Conservation (phyloP, 2,113 vertebrate species). For the Calonectris borealis region DNA sequence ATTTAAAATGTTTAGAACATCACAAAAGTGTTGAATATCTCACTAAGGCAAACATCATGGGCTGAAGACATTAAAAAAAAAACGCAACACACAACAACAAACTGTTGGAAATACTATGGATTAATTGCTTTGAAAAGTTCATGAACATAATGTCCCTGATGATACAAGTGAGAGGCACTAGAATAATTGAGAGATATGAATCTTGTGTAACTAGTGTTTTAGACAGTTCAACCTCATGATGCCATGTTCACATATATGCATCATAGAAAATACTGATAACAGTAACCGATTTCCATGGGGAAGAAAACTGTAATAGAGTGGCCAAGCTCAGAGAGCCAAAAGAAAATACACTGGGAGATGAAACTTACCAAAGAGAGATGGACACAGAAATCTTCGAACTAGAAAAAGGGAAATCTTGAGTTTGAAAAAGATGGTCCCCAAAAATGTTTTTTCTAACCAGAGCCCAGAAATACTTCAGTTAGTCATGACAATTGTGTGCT, state of each 20-base stretch:
- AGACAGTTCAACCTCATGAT: background rate
- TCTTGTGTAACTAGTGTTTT: background rate
- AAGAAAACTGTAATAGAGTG: background rate
- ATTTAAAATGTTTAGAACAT: background rate
- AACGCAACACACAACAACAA: too few species aligned
- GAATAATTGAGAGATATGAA: background rate
- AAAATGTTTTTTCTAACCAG: background rate
- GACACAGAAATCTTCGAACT: background rate
- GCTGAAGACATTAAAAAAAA: background rate
- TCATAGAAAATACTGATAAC: background rate
- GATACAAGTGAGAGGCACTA: background rate
- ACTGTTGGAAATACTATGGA: background rate
- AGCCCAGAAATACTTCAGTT: background rate
- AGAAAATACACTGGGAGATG: background rate
- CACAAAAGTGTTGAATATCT: background rate
- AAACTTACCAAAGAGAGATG: background rate
- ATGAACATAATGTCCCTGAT: background rate
- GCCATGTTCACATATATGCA: background rate
- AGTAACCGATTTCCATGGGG: background rate
- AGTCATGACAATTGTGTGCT: background rate
- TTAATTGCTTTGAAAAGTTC: background rate
- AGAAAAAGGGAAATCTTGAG: background rate
- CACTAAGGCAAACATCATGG: too few species aligned
- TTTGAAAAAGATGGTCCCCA: background rate
- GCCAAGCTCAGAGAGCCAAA: background rate